A percentile compares a stretch with the other conserved stretches of the same genome.
phyloP scores from a whole-genome alignment of 1,140 invertebrate genomes.

The Cotesia chilonis region DNA sequence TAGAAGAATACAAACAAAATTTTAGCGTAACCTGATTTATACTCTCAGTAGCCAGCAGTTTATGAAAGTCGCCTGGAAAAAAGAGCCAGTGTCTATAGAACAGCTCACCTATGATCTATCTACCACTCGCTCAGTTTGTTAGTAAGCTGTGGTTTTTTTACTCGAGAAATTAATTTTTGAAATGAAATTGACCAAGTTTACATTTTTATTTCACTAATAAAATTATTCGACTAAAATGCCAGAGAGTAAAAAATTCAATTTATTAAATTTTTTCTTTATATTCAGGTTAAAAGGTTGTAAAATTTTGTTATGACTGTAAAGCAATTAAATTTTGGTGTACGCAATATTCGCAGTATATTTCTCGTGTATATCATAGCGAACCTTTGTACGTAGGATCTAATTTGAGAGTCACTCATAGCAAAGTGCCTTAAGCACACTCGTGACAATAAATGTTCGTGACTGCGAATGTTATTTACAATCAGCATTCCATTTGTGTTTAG shows the following conservation, averaged over 20 bases:
- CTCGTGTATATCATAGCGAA: background rate
- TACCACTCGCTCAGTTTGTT: background rate
- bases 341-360: slow-evolving; percentile 6
- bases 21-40: slow-evolving; percentile 45
- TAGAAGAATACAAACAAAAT: slow-evolving; percentile 21
- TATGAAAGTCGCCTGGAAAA: slow-evolving; percentile 35
- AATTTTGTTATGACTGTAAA: background rate
- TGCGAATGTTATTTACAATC: slow-evolving; percentile 23
- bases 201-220: too few relatives aligned
- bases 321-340: slow-evolving; percentile 1
- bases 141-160: background rate
- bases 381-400: slow-evolving; percentile 25
- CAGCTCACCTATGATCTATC: background rate
- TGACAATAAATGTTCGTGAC: background rate
- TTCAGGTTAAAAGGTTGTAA: slow-evolving; percentile 6
- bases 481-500: slow-evolving; percentile 18
- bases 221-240: background rate
- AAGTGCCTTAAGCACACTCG: slow-evolving; percentile 22
- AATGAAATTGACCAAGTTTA: background rate
- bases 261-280: slow-evolving; percentile 10
- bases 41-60: slow-evolving; percentile 35
- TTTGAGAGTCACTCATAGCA: slow-evolving; percentile 16
- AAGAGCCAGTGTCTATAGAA: background rate
- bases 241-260: slow-evolving; percentile 5
- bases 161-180: slow-evolving; percentile 7